Percentiles rank a stretch among this genome's conserved stretches.
Conservation (phyloP, 1,140 invertebrate genomes). For the Adelges cooleyi region DNA sequence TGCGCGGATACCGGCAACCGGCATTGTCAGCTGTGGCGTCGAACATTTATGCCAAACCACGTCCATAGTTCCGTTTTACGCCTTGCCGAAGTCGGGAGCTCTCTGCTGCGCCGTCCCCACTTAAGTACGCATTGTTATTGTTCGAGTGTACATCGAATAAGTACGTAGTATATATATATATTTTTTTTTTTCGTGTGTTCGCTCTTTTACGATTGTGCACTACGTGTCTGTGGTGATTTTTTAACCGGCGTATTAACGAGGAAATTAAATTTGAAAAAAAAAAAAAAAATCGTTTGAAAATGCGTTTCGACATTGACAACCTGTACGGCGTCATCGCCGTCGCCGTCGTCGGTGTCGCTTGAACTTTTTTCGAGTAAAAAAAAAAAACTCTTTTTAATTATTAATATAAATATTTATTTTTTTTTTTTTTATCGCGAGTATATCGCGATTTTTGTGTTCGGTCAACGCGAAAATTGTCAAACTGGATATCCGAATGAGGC, state of each 20-base stretch:
- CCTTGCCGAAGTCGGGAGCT: neutral
- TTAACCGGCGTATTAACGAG: too few relatives aligned
- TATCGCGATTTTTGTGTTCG: neutral
- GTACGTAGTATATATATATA: too few relatives aligned
- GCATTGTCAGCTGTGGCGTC: slow-evolving; percentile 24
- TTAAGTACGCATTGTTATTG: neutral
- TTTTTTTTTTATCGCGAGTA: neutral
- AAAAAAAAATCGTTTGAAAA: neutral
- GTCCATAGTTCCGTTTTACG: slow-evolving; percentile 25
- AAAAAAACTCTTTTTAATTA: neutral
- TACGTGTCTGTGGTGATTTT: too few relatives aligned
- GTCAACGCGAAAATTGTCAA: neutral
- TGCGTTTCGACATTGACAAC: neutral
- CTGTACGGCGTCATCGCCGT: neutral
- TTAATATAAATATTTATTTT: too few relatives aligned
- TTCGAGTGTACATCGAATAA: neutral
- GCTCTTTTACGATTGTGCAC: too few relatives aligned
- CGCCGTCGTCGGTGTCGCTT: slow-evolving; percentile 1
- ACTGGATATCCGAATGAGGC: slow-evolving; percentile 16
- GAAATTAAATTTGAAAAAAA: too few relatives aligned
- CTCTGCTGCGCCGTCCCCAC: neutral
- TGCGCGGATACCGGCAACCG: slow-evolving; percentile 25
- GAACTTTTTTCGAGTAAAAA: neutral
- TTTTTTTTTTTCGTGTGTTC: too few relatives aligned
- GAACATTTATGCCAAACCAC: slow-evolving; percentile 20